These are phyloP conservation scores for Trichopria drosophilae DNA, from an alignment of 2,888 invertebrate species.

Conservation along the genomic window DNA sequence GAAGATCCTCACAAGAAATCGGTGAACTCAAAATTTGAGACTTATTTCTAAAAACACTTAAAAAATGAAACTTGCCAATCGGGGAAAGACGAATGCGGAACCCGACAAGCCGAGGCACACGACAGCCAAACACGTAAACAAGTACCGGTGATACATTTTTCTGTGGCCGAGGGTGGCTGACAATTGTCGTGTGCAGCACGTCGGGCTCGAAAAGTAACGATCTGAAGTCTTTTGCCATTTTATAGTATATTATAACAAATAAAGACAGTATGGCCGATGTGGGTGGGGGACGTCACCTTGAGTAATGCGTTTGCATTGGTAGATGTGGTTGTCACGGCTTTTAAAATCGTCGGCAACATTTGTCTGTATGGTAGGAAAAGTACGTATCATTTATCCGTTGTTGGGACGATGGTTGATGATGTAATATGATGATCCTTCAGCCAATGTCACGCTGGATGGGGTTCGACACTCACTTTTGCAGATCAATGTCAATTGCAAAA, in stretches of 20 bases:
- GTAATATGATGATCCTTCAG: slow-evolving; percentile 13
- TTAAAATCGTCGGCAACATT: slow-evolving; percentile 49
- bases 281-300: slow-evolving; percentile 52
- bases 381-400: slow-evolving; percentile 32
- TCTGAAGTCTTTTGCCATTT: slow-evolving; percentile 55
- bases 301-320: slow-evolving; percentile 58
- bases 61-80: slow-evolving; percentile 43
- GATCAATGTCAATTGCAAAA: no score
- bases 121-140: slow-evolving; percentile 9
- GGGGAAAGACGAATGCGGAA: slow-evolving; percentile 41
- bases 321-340: slow-evolving; percentile 54
- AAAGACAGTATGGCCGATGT: slow-evolving; percentile 39
- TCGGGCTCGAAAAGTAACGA: slow-evolving; percentile 51
- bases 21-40: no score
- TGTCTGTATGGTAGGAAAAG: slow-evolving; percentile 29
- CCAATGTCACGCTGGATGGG: not conserved
- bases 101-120: slow-evolving; percentile 22
- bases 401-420: slow-evolving; percentile 37
- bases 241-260: slow-evolving; percentile 59
- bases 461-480: no score
- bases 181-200: slow-evolving; percentile 39
- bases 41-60: no score
- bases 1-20: no score
- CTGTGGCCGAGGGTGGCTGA: slow-evolving; percentile 19
- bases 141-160: slow-evolving; percentile 33